phyloP scores from a whole-genome alignment of 2,113 vertebrate species.

The Sapajus apella region DNA sequence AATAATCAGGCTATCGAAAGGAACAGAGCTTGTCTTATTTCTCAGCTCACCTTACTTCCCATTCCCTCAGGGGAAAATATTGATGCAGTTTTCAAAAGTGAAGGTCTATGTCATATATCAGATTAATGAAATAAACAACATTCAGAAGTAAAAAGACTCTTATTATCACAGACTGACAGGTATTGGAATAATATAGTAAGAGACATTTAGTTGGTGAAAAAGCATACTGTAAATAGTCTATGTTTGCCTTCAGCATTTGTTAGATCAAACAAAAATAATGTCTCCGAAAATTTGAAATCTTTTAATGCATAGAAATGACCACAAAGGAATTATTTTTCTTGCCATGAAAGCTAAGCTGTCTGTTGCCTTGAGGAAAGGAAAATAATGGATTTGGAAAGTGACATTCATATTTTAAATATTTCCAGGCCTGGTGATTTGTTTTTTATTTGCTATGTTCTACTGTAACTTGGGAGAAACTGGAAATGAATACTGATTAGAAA shows the following conservation, averaged over 20 bases:
- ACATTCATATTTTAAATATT: slow-evolving; percentile 79
- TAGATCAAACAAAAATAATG: slow-evolving; percentile 64
- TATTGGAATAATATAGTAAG: slow-evolving; percentile 67
- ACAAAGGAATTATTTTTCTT: slow-evolving; percentile 72
- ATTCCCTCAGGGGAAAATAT: not conserved
- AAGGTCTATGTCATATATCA: not conserved
- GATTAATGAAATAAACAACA: slow-evolving; percentile 72
- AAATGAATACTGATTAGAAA: slow-evolving; percentile 78
- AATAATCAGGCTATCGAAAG: not conserved
- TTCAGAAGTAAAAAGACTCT: slow-evolving; percentile 56
- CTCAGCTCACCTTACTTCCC: not conserved
- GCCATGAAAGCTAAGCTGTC: slow-evolving; percentile 66
- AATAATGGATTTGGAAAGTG: slow-evolving; percentile 79
- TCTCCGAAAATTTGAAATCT: slow-evolving; percentile 75
- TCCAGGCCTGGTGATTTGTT: slow-evolving; percentile 65
- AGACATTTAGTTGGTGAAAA: slow-evolving; percentile 65
- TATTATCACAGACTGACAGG: slow-evolving; percentile 55
- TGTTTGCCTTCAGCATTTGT: slow-evolving; percentile 74
- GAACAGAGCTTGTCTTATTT: not conserved
- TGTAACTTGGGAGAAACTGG: slow-evolving; percentile 72
- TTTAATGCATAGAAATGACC: slow-evolving; percentile 78
- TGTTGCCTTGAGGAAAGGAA: slow-evolving; percentile 75
- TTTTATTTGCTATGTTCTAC: slow-evolving; percentile 69
- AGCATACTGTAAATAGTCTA: slow-evolving; percentile 50
- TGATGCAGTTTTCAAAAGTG: not conserved